These are phyloP conservation scores for Alligator mississippiensis DNA, from an alignment of 2,113 vertebrate species.

Conservation along the genomic window DNA sequence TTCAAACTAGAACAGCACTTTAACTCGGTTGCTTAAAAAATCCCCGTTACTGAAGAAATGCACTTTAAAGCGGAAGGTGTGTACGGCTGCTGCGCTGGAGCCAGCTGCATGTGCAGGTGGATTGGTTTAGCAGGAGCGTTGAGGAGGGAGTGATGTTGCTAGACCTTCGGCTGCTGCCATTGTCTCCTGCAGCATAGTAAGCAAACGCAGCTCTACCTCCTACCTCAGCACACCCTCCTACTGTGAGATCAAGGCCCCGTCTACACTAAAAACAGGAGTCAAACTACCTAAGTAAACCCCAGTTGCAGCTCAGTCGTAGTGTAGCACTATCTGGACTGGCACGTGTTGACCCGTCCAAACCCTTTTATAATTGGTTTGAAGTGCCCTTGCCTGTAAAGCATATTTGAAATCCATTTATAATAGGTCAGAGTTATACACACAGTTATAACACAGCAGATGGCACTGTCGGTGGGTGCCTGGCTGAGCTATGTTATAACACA, in stretches of 20 bases:
- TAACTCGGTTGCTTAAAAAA: constrained; percentile 56
- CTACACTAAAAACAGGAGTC: background rate
- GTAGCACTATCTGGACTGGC: background rate
- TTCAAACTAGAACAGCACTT: constrained; percentile 76
- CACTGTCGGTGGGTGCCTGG: accelerated
- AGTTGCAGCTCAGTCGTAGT: background rate
- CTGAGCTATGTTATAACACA: background rate
- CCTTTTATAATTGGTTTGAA: background rate
- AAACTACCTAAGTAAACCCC: accelerated
- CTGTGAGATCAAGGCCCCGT: background rate
- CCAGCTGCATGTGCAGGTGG: constrained; percentile 10
- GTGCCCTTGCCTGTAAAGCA: background rate
- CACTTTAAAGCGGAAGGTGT: constrained; percentile 79
- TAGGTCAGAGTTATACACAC: background rate
- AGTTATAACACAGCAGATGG: background rate
- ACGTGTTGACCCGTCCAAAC: accelerated
- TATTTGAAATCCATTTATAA: background rate
- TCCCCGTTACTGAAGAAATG: constrained; percentile 73
- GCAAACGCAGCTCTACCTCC: constrained; percentile 50
- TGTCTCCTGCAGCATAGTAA: background rate
- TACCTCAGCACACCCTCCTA: background rate
- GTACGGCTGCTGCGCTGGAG: constrained; percentile 37
- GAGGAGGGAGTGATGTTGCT: constrained; percentile 30
- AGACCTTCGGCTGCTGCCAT: background rate
- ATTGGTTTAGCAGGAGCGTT: constrained; percentile 60